These are phyloP conservation scores for Gymnocheta viridis DNA, from an alignment of 2,888 invertebrate species.

Conservation along the genomic window DNA sequence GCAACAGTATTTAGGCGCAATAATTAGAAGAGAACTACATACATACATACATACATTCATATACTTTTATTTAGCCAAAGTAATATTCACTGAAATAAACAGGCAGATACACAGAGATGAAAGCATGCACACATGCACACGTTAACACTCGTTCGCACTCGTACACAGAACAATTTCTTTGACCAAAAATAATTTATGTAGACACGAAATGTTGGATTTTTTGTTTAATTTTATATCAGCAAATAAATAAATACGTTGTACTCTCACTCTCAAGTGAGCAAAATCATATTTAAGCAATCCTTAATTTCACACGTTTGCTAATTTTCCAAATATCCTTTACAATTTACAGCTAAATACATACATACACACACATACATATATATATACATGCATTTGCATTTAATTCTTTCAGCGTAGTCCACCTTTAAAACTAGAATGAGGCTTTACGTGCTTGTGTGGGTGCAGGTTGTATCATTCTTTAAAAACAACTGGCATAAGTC, in stretches of 20 bases:
- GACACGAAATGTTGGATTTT: conserved; percentile 25
- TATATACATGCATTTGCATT: not conserved
- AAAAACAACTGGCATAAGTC: not conserved
- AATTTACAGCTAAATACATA: not conserved
- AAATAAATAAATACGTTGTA: conserved; percentile 13
- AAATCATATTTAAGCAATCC: conserved; percentile 4
- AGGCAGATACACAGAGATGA: not conserved
- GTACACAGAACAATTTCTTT: conserved; percentile 39
- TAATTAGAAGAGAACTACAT: conserved; percentile 60
- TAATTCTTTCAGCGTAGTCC: not conserved
- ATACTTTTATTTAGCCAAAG: no score
- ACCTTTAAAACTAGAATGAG: not conserved
- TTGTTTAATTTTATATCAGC: conserved; percentile 12
- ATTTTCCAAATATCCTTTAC: not conserved
- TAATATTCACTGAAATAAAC: no score
- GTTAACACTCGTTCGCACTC: conserved; percentile 31
- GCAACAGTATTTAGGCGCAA: conserved; percentile 63
- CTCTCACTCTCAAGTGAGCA: not conserved
- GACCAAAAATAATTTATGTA: conserved; percentile 28
- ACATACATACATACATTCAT: conserved; percentile 10
- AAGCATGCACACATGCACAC: conserved; percentile 13
- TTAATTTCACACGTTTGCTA: not conserved
- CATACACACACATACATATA: not conserved
- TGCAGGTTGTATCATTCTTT: not conserved
- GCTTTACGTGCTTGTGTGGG: not conserved